Conservation (phyloP, 2,888 invertebrate genomes). For the Leptinotarsa peninsularis region DNA sequence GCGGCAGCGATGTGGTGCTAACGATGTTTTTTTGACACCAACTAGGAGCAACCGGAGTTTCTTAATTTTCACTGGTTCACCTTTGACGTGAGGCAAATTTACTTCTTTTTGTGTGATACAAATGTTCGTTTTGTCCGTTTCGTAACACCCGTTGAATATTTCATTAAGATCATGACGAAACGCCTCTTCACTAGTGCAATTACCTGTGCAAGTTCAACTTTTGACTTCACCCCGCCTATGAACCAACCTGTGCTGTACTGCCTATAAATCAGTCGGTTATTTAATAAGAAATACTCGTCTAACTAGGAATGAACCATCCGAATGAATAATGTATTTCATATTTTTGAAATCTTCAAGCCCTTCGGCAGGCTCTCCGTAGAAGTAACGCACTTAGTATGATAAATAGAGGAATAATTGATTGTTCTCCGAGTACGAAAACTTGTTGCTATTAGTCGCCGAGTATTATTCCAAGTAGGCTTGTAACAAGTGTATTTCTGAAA, state of each 20-base stretch:
- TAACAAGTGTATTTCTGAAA: slow-evolving; percentile 29
- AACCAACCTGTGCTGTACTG: slow-evolving; percentile 20
- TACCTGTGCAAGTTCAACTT: background rate
- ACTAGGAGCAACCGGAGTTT: too few species aligned
- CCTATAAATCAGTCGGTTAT: slow-evolving; percentile 30
- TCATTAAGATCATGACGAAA: too few species aligned
- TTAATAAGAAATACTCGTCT: slow-evolving; percentile 43
- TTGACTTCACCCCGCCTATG: slow-evolving; percentile 6
- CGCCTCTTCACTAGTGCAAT: background rate
- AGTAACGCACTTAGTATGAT: slow-evolving; percentile 57
- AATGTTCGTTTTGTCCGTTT: too few species aligned
- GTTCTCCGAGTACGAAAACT: slow-evolving; percentile 35
- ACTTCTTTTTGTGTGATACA: too few species aligned
- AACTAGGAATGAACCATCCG: slow-evolving; percentile 43
- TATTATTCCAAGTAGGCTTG: slow-evolving; percentile 25
- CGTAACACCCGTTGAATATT: too few species aligned
- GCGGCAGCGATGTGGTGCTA: too few species aligned
- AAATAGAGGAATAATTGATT: slow-evolving; percentile 59
- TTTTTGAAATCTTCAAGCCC: slow-evolving; percentile 54
- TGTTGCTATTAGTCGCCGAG: slow-evolving; percentile 18
- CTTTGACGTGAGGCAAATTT: too few species aligned
- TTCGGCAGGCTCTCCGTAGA: slow-evolving; percentile 41
- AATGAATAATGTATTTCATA: slow-evolving; percentile 54
- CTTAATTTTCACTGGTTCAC: too few species aligned
- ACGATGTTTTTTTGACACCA: too few species aligned